phyloP scores from a whole-genome alignment of 2,888 invertebrate species.

The Eilema caniola region DNA sequence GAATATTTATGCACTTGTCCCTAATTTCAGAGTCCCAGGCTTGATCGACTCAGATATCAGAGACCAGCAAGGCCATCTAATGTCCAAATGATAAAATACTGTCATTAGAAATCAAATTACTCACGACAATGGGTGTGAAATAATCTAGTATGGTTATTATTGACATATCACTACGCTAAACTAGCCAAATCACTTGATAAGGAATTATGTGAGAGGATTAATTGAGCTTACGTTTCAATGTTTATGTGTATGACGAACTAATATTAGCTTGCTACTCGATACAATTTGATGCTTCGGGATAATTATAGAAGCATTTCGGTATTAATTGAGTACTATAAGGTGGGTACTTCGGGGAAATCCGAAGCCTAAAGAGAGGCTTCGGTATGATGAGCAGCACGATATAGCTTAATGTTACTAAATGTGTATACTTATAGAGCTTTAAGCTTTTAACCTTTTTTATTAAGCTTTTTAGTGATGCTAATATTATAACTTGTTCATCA shows the following conservation, averaged over 20 bases:
- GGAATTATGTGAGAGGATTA: not conserved
- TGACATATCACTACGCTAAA: not conserved
- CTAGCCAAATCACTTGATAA: not conserved
- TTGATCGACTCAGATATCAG: no score
- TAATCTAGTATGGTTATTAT: conserved; percentile 30
- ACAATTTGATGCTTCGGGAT: not conserved
- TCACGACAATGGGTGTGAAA: conserved; percentile 20
- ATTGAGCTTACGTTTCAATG: not conserved
- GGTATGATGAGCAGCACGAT: no score
- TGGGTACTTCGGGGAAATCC: no score
- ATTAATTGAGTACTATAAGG: not conserved
- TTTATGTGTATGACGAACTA: not conserved
- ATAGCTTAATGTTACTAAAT: not conserved
- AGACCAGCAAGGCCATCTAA: not conserved
- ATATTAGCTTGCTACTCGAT: not conserved
- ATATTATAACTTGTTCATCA: no score
- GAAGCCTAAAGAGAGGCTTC: no score
- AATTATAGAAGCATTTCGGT: not conserved
- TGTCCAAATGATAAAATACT: conserved; percentile 22
- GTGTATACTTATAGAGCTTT: no score
- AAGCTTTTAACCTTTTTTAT: no score
- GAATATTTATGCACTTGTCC: no score
- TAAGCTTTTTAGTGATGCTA: no score
- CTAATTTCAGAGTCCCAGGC: not conserved
- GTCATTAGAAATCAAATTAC: conserved; percentile 35